phyloP scores from a whole-genome alignment of 2,888 invertebrate species.

The Silvanus unidentatus region DNA sequence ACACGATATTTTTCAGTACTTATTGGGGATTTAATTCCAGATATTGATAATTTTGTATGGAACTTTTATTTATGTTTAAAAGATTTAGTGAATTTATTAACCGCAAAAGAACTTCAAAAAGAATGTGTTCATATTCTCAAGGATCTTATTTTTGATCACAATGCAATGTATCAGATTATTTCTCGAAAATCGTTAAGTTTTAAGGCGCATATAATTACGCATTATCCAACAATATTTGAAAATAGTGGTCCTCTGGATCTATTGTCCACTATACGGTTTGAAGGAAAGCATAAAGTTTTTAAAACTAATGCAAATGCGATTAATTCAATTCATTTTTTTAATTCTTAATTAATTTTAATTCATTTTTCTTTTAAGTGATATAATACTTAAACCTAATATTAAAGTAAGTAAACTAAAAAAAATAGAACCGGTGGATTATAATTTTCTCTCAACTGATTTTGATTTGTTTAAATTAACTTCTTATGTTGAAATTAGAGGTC shows the following conservation, averaged over 20 bases:
- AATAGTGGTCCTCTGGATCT: neutral
- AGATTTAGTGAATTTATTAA: neutral
- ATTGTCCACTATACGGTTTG: constrained; percentile 1
- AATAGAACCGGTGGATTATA: too few relatives aligned
- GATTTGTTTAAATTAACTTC: too few relatives aligned
- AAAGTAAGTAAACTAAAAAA: too few relatives aligned
- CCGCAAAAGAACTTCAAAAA: neutral
- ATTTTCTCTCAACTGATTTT: too few relatives aligned
- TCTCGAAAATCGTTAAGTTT: neutral
- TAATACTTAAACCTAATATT: too few relatives aligned
- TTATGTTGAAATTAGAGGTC: too few relatives aligned
- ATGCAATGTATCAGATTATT: neutral
- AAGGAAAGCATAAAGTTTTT: neutral
- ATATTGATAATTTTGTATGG: neutral
- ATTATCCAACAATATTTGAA: constrained; percentile 1
- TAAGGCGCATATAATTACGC: constrained; percentile 1
- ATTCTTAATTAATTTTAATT: too few relatives aligned
- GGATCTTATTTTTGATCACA: neutral
- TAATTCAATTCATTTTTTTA: too few relatives aligned
- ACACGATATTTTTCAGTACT: neutral
- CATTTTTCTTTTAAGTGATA: neutral
- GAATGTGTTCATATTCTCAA: neutral
- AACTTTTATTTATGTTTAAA: neutral
- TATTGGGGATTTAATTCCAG: neutral
- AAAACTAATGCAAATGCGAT: neutral